phyloP scores from a whole-genome alignment of 2,797 vertebrate species.

The Thalassophryne amazonica region DNA sequence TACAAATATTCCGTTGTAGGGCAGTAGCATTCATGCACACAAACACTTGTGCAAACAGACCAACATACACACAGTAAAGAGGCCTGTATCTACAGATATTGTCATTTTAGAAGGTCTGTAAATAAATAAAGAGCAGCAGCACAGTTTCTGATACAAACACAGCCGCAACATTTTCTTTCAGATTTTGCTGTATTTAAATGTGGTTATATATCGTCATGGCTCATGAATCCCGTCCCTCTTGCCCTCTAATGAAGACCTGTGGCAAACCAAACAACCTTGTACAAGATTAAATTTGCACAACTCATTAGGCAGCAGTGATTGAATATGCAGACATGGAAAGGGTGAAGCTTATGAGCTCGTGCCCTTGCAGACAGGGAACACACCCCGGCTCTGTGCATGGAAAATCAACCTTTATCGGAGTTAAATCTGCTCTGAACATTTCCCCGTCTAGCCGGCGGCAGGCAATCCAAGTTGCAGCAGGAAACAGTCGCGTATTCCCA shows the following conservation, averaged over 20 bases:
- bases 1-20: background rate
- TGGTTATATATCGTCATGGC: background rate
- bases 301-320: slow-evolving; percentile 59
- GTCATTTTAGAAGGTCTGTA: slow-evolving; percentile 33
- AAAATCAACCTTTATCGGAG: slow-evolving; percentile 8
- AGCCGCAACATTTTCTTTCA: no score
- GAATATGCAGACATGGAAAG: slow-evolving; percentile 33
- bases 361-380: slow-evolving; percentile 37
- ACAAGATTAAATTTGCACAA: slow-evolving; percentile 59
- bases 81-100: slow-evolving; percentile 6
- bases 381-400: background rate
- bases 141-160: no score
- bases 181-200: no score
- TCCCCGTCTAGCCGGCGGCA: slow-evolving; percentile 15
- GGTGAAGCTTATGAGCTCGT: slow-evolving; percentile 1
- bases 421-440: slow-evolving; percentile 32
- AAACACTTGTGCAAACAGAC: slow-evolving; percentile 18
- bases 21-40: background rate
- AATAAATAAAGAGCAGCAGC: slow-evolving; percentile 48
- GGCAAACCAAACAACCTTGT: slow-evolving; percentile 34
- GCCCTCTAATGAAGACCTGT: slow-evolving; percentile 22
- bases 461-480: slow-evolving; percentile 13
- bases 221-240: slow-evolving; percentile 2
- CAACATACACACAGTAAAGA: background rate
- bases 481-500: slow-evolving; percentile 37